Evolutionary conservation across 2,797 vertebrate species (phyloP), one percentile per base, ranked within the genome.

Genomic region (Steatocranus sp.): DNA sequence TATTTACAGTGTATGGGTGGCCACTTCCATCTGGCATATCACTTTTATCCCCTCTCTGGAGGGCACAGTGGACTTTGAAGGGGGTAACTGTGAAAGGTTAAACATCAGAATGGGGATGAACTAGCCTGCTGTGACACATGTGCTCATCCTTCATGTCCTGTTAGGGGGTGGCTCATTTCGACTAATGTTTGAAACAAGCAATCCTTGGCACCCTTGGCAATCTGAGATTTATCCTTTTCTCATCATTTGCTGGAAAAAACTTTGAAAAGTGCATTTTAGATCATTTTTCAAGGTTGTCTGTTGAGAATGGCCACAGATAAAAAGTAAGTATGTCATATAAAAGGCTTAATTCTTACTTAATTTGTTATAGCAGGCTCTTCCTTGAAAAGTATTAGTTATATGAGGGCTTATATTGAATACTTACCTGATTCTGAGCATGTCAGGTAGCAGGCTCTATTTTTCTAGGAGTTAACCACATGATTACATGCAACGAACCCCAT

Each of bases 1-100:
- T 73, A 73, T 73, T 46, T 73, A 73, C 41, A 73, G 25, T 73
- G 41, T 70, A n/a, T 48, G 41, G 23, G 68, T 48, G 41, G 25
- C 9, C 23, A 30, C 41, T 46, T 73, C 66, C 17, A 15, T 46
- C 25, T 48, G 41, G 41, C 25, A 48, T 27, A 25, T 25, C 41
- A 73, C 68, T n/a, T 46, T 73, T 48, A 30, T 30, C 41, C 10
- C 17, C 2, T 48, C 41, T 48, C 41, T 48, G 6, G 15, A 30
- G 66, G 66, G 23, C 41, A 46, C 23, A 5, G 23, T 27, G 14
- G 10, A 46, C 41, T 27, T 46, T 73, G 15, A 48, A 48, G 15
- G 9, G 10, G 66, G 23, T 48, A 30, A 73, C 68, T 30, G 15
- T 48, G 23, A 30, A 73, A 73, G 25, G 41, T 48, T 12, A 73